phyloP scores from a whole-genome alignment of 2,888 invertebrate genomes.

The Sclerodermus sp. region DNA sequence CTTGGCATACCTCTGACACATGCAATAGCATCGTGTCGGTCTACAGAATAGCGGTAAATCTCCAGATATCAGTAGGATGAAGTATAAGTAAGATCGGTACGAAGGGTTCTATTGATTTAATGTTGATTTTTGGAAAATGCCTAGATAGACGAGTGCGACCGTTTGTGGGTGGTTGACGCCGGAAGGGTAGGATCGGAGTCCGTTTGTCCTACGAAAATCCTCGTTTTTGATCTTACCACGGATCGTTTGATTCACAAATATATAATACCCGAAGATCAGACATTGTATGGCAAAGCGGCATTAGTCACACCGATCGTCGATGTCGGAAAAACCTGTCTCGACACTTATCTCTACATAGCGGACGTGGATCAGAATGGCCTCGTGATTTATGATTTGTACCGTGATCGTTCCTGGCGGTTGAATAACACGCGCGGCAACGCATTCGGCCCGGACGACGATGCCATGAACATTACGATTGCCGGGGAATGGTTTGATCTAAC shows the following conservation, averaged over 20 bases:
- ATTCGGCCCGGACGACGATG: constrained; percentile 51
- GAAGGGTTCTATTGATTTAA: neutral
- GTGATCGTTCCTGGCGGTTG: constrained; percentile 48
- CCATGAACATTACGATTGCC: constrained; percentile 49
- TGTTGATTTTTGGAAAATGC: constrained; percentile 11
- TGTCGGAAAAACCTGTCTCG: constrained; percentile 44
- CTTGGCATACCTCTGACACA: constrained; percentile 44
- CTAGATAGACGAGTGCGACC: constrained; percentile 56
- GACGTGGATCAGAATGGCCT: constrained; percentile 50
- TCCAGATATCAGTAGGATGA: too few relatives aligned
- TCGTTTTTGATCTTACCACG: constrained; percentile 53
- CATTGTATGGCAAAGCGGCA: constrained; percentile 40
- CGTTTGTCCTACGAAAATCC: constrained; percentile 53
- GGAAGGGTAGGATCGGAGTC: constrained; percentile 36
- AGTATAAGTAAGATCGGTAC: too few relatives aligned
- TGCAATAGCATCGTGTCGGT: constrained; percentile 52
- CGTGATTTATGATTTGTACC: constrained; percentile 45
- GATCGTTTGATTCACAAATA: constrained; percentile 49
- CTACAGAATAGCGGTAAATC: constrained; percentile 54
- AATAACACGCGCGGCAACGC: constrained; percentile 53
- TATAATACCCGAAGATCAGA: constrained; percentile 44
- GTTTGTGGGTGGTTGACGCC: constrained; percentile 56
- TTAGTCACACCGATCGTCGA: constrained; percentile 53
- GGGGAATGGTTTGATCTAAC: constrained; percentile 49
- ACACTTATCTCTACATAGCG: constrained; percentile 51